Base-by-base conservation (phyloP, 30 jellyfish, hydroid and myxozoan genomes). In the Euphysa ruthae region DNA sequence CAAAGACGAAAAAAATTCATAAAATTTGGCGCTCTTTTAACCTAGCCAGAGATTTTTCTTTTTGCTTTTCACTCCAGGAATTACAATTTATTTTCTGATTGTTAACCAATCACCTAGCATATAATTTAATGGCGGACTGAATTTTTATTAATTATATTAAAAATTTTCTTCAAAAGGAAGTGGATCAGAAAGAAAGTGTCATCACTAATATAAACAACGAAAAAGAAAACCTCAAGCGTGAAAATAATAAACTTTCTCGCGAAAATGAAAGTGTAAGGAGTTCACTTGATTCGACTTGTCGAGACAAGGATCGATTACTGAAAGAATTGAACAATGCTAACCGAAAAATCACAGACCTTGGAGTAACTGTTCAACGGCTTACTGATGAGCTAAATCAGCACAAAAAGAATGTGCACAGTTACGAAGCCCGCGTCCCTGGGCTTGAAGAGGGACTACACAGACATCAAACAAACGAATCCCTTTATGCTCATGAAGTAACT, bases 271-370 rank as follows among this genome's bases (percentile, higher is more conserved):
- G 71, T 69, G 35, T 70, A 34, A 88, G 75, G 60, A 65, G 94
- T n/a, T 57, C 63, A 49, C 77, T 69, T 18, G 98, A 88, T 29
- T 32, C 93, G 0, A 49, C 91, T 13, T 28, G 61, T 26, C 93
- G 91, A 44, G 98, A 88, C 34, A 88, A 88, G 58, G 98, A 88
- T 10, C 84, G 93, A 14, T 34, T 66, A 66, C 62, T 66, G 61
- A 88, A 88, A 62, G 98, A 88, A 54, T 38, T 79, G 4, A 56
- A 49, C 28, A 25, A 74, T n/a, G 73, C 86, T 0, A 68, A 73
- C 35, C 82, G 98, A 56, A 43, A 79, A 63, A 55, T 77, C 54
- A 63, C 78, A 46, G 98, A 88, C 57, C 35, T 70, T n/a, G 98
- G 81, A 74, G 71, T 88, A 56, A 61, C 55, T 61, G 81, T 88